Base-by-base conservation (phyloP, 1,140 invertebrate species). In the Lanistes nyassanus region DNA sequence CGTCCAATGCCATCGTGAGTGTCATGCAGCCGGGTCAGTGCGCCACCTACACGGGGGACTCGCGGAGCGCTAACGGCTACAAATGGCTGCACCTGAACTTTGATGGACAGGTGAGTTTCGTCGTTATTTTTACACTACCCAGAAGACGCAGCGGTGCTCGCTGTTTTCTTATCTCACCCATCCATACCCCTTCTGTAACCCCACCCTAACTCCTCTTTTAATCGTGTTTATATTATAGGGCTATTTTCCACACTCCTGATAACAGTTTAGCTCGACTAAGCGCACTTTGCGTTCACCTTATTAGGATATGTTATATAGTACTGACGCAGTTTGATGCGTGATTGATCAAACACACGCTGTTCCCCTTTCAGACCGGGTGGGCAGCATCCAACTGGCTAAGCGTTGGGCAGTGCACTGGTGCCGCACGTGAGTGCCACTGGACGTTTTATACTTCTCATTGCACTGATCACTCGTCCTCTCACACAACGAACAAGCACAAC, bases 61-160 rank as follows among this genome's bases (percentile, higher is more conserved):
- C 31, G 7, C 19, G 36, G 11, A 34, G 7, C 13, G 70, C 31
- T 1, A 55, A 39, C 2, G 26, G 13, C 31, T 37, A 60, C 39
- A 73, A 53, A 26, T 73, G 70, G 70, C 23, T 60, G 0, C 53
- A 62, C 37, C 13, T 73, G 37, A 3, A 39, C n/a, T 58, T 55
- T 23, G 37, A 58, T 62, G 70, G 70, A n/a, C 70, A 73, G 70
- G 69, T 71, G 19, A 56, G 4, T 11, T 9, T 6, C 13, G 39
- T 7, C 39, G n/a, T n/a, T n/a, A n/a, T n/a, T n/a, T n/a, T n/a
- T n/a, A n/a, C n/a, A n/a, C n/a, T n/a, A n/a, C n/a, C n/a, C n/a
- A n/a, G n/a, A n/a, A n/a, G n/a, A 42, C 39, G 39, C 6, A 13
- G 39, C 39, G 39, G 6, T 42, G 39, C 6, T 13, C 6, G 6